A percentile compares a stretch with the other conserved stretches of the same genome.
Conservation (phyloP, 2,113 vertebrate genomes). For the Ramphastos sulfuratus region DNA sequence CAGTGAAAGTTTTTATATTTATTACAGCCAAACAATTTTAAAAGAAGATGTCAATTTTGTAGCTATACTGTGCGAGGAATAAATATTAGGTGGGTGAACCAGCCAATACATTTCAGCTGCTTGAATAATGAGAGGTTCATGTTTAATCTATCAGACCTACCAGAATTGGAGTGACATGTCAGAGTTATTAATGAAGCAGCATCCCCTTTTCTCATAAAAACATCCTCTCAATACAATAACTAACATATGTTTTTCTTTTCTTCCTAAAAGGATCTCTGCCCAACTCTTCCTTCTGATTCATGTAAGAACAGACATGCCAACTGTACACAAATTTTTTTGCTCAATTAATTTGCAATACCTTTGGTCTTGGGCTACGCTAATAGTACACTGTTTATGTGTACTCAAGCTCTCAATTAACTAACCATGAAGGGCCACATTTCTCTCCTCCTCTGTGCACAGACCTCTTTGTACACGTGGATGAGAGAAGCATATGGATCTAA, state of each 20-base stretch:
- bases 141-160: conserved; percentile 78
- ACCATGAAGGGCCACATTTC: background rate
- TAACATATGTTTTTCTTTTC: conserved; percentile 72
- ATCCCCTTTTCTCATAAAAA: conserved; percentile 72
- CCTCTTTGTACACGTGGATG: background rate
- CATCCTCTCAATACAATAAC: conserved; percentile 74
- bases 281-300: conserved; percentile 57
- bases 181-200: conserved; percentile 74
- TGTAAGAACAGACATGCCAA: conserved; percentile 55
- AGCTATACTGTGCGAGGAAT: conserved; percentile 75
- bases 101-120: conserved; percentile 66
- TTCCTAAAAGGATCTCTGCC: conserved; percentile 57
- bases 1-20: conserved; percentile 81
- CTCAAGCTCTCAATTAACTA: background rate
- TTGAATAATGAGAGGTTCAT: conserved; percentile 74
- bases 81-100: conserved; percentile 69
- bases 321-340: background rate
- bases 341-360: conserved; percentile 61
- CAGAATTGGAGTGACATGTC: conserved; percentile 69
- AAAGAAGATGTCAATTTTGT: conserved; percentile 82
- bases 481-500: background rate
- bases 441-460: background rate
- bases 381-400: background rate
- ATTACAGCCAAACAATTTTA: conserved; percentile 80
- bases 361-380: background rate